phyloP scores from a whole-genome alignment of 2,797 vertebrate species.

The Sebastes vulpes region DNA sequence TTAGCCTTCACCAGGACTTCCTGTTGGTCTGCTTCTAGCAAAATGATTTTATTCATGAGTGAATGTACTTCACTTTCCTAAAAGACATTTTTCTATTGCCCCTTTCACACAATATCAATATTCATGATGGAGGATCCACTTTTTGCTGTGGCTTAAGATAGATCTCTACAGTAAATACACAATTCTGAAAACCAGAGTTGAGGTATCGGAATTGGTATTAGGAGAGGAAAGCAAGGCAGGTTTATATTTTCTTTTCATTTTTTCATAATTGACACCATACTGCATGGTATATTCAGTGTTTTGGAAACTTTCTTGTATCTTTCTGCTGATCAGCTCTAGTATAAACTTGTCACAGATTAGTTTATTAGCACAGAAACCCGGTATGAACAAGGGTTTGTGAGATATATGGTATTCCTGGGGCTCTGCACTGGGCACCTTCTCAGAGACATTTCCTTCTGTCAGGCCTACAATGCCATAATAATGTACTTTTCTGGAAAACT shows the following conservation, averaged over 20 bases:
- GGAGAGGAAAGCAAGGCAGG: background rate
- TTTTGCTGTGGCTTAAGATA: background rate
- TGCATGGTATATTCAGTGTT: background rate
- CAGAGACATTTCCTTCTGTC: background rate
- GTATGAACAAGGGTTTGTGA: background rate
- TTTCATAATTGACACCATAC: background rate
- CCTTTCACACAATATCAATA: background rate
- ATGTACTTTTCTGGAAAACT: background rate
- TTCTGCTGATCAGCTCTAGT: background rate
- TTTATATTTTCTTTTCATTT: background rate
- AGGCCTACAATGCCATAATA: background rate
- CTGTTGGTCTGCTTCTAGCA: constrained; percentile 29
- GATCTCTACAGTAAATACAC: background rate
- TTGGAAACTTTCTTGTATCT: background rate
- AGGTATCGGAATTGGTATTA: background rate
- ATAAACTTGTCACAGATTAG: background rate
- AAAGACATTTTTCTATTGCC: background rate
- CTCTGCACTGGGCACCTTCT: constrained; percentile 3
- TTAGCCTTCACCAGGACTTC: constrained; percentile 55
- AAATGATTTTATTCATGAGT: constrained; percentile 38
- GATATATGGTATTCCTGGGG: background rate
- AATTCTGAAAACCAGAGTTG: background rate
- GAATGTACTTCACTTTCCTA: background rate
- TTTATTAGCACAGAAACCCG: background rate
- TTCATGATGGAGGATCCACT: background rate